Evolutionary conservation across 2,888 invertebrate species (phyloP).

Genomic region (Auanema freiburgensis): DNA sequence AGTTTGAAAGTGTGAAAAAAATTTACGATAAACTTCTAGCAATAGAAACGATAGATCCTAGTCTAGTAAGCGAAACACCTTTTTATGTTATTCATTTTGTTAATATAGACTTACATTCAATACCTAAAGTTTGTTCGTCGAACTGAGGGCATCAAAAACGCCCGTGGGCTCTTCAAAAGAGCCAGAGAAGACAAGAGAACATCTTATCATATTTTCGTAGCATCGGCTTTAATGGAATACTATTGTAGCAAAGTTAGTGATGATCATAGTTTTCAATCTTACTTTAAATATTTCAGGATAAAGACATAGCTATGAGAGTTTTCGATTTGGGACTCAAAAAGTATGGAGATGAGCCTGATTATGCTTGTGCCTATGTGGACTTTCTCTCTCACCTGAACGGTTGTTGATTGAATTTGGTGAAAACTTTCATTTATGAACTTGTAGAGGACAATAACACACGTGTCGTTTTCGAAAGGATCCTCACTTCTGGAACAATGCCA

Average conservation of each 20-base stretch:
- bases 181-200: constrained; percentile 85
- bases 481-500: constrained; percentile 86
- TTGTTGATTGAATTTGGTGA: constrained; percentile 61
- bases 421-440: constrained; percentile 47
- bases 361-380: constrained; percentile 91
- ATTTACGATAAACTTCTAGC: constrained; percentile 90
- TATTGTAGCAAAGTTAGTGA: constrained; percentile 82
- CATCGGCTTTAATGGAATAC: constrained; percentile 97
- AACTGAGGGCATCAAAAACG: constrained; percentile 96
- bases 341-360: constrained; percentile 91
- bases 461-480: constrained; percentile 93
- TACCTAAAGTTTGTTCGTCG: constrained; percentile 98
- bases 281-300: constrained; percentile 71
- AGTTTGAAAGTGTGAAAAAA: constrained; percentile 92
- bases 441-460: constrained; percentile 98
- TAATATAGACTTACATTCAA: constrained; percentile 83
- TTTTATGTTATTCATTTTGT: too few species aligned
- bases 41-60: constrained; percentile 88
- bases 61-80: constrained; percentile 74
- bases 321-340: constrained; percentile 97
- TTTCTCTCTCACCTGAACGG: constrained; percentile 95
- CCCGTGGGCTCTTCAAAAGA: constrained; percentile 87
- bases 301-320: constrained; percentile 91
- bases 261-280: background rate
- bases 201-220: constrained; percentile 90